Percentiles rank a stretch among this genome's conserved stretches.
Conservation (phyloP, 1,140 invertebrate species). For the Phymastichus coffea region DNA sequence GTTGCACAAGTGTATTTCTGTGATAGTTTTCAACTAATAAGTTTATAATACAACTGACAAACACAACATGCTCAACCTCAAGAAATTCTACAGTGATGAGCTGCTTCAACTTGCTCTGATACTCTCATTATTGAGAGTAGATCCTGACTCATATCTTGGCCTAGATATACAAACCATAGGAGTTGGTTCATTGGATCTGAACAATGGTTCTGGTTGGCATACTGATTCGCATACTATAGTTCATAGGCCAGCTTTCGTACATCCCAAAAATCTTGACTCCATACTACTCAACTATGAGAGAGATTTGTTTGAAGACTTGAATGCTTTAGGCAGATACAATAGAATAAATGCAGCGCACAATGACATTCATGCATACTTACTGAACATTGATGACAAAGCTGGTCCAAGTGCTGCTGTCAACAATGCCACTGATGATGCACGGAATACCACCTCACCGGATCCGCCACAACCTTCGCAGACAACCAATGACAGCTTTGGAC, state of each 20-base stretch:
- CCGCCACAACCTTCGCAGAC: constrained; percentile 33
- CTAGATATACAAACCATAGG: constrained; percentile 56
- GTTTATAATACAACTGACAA: neutral
- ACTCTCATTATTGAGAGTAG: constrained; percentile 73
- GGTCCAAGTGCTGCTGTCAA: constrained; percentile 37
- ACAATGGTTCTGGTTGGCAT: constrained; percentile 68
- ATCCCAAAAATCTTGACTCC: constrained; percentile 76
- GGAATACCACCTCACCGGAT: constrained; percentile 38
- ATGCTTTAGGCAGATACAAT: constrained; percentile 64
- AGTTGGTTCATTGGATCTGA: constrained; percentile 61
- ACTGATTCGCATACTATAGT: constrained; percentile 58
- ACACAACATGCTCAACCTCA: constrained; percentile 67
- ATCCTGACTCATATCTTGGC: constrained; percentile 69
- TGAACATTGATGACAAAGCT: constrained; percentile 54
- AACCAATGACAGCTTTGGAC: constrained; percentile 27
- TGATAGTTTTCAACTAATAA: constrained; percentile 5
- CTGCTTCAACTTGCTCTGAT: constrained; percentile 76
- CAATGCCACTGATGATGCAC: constrained; percentile 21
- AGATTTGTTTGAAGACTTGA: constrained; percentile 75
- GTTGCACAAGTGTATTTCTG: neutral
- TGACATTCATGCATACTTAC: constrained; percentile 59
- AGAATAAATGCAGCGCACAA: constrained; percentile 51
- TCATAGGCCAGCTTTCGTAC: constrained; percentile 62
- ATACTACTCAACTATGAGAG: constrained; percentile 70
- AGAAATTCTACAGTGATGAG: constrained; percentile 77